Percentiles rank a stretch among this genome's conserved stretches.
Conservation (phyloP, 2,113 vertebrate genomes). For the Anhinga rufa region DNA sequence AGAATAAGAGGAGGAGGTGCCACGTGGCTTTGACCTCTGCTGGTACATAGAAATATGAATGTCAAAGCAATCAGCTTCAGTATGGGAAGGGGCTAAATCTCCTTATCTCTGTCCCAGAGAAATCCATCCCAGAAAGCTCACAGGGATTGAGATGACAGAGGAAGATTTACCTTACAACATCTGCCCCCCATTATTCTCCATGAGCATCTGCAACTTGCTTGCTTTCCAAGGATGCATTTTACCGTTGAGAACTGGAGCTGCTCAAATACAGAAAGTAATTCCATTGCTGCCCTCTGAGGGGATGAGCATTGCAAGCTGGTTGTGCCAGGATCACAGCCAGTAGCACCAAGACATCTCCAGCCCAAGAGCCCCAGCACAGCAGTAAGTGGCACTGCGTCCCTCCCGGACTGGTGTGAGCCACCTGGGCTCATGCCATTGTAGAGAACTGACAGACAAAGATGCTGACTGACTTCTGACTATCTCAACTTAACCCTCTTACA, state of each 20-base stretch:
- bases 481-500: background rate
- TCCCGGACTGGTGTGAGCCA: fast-evolving
- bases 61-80: background rate
- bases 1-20: background rate
- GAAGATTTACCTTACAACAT: background rate
- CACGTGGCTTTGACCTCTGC: fast-evolving
- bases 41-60: background rate
- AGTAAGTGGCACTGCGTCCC: background rate
- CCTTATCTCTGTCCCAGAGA: background rate
- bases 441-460: background rate
- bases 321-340: background rate
- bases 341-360: background rate
- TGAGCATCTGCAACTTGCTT: background rate
- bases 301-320: background rate
- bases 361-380: background rate
- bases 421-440: background rate
- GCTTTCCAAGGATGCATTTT: background rate
- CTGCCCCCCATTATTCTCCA: background rate
- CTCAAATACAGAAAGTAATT: background rate
- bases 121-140: background rate
- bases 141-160: background rate
- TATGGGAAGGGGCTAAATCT: background rate
- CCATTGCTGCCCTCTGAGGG: background rate
- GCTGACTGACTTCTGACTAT: background rate
- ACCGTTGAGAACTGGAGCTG: background rate